Conservation (phyloP, 2,888 invertebrate species). For the Brenthis daphne region DNA sequence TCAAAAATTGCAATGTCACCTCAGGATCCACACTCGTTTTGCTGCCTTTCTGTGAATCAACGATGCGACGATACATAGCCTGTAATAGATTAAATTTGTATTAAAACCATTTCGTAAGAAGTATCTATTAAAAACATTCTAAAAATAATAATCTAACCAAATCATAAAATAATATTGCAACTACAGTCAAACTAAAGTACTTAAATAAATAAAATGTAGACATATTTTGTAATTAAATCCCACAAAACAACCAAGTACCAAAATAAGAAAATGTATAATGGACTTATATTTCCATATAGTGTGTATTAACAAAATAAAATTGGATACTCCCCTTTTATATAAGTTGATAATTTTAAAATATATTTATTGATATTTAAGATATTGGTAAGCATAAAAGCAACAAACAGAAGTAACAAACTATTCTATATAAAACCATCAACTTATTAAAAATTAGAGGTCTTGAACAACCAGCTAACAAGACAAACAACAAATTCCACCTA, state of each 20-base stretch:
- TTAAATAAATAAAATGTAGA: background rate
- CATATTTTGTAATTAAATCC: background rate
- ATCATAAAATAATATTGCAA: background rate
- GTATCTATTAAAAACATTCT: background rate
- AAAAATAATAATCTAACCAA: constrained; percentile 1
- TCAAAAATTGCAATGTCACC: constrained; percentile 94
- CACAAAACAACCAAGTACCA: background rate
- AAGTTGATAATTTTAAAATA: too few relatives aligned
- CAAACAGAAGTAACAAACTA: too few relatives aligned
- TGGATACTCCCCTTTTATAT: too few relatives aligned
- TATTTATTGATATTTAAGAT: too few relatives aligned
- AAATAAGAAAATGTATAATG: background rate
- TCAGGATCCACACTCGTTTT: constrained; percentile 92
- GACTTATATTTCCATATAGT: background rate
- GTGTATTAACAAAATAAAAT: too few relatives aligned
- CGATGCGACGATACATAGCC: constrained; percentile 93
- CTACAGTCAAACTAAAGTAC: constrained; percentile 4
- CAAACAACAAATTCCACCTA: too few relatives aligned
- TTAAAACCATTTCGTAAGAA: background rate
- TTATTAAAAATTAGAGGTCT: too few relatives aligned
- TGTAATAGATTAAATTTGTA: constrained; percentile 61
- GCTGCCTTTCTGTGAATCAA: constrained; percentile 87
- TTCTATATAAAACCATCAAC: too few relatives aligned
- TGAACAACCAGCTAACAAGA: too few relatives aligned
- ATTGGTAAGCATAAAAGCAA: too few relatives aligned